Evolutionary conservation across 2,113 vertebrate species (phyloP), one percentile per base, ranked within the genome.

Genomic region (Phalacrocorax aristotelis): DNA sequence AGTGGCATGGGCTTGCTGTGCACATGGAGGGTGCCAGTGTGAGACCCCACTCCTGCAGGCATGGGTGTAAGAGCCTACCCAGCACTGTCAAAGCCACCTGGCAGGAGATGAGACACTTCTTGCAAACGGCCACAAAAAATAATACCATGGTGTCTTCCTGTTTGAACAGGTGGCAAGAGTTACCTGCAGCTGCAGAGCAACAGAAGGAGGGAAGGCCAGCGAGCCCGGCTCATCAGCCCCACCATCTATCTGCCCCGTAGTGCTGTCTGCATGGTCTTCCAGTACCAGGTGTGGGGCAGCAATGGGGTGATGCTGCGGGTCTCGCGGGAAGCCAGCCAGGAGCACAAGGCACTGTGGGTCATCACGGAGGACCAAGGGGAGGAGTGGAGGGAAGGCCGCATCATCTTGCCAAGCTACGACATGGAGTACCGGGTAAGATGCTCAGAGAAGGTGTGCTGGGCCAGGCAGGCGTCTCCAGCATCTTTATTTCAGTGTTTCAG

Each of bases 351-450:
- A 8, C 98, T 99, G 34, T 99, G 99, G 99, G 97, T 98, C 54
- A 97, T 99, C 26, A 97, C 97, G 1, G 99, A 99, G 75, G 99
- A 99, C 97, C 99, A 99, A 93, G 99, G 99, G 8, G 95, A 98
- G n/a, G 98, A 98, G 91, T 99, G 99, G 99, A 99, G 97, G 78
- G 99, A 99, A 88, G 99, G 99, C 13, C 98, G 99, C 68, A 99
- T 99, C 97, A 98, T 99, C 96, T 97, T 99, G 95, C 99, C 99
- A 1, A 99, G 99, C 96, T 99, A 99, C 7, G 99, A 99, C 87
- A 98, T 96, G 96, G 99, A 99, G 92, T 99, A 99, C 94, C 98
- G 99, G 99, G 99, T 99, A 96, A 97, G 96, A 52, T 44, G 83
- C 66, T 85, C 4, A 1, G 57, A 74, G n/a, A 78, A 82, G 75